Base-by-base conservation (phyloP, 2,797 vertebrate species). In the Pyrocephalus nanus region DNA sequence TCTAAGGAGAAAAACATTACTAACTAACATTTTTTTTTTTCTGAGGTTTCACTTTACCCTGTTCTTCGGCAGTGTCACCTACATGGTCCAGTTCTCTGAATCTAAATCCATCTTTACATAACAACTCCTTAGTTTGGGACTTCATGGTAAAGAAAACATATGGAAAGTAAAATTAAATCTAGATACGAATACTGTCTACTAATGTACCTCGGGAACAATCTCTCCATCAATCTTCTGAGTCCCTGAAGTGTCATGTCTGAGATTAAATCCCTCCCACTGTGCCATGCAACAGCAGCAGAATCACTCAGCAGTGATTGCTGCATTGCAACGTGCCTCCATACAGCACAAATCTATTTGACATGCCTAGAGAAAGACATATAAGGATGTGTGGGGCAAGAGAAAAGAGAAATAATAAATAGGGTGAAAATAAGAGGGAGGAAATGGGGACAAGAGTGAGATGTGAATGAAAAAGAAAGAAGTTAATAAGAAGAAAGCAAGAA, bases 191-290 rank as follows among this genome's bases (percentile, higher is more conserved):
- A 75, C 9, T 15, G 14, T 11, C 36, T 84, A 55, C 45, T 54
- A 85, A 74, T 0, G 0, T 71, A 71, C 78, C 40, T 82, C 27
- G 43, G 65, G 34, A 89, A 54, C 18, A 82, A 80, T 79, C 48
- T 84, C 55, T 91, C 32, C 61, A 83, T 83, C 58, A 77, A 29
- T 92, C 74, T 73, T 10, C 50, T 58, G 58, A 66, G 66, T 70
- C 74, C 57, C 51, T 85, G 57, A 48, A 47, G 64, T 55, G 51
- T 55, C 61, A 23, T 29, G n/a, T 7, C 61, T 54, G 42, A 73
- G 77, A 95, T 87, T 81, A 94, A 94, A 94, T 90, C 86, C 71
- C 64, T 93, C 74, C 64, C 26, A 73, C 60, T 84, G 83, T 85
- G 90, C 42, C 73, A 36, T 47, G 30, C 55, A 82, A 57, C 29